A percentile compares a stretch with the other conserved stretches of the same genome.
Evolutionary conservation across 2,113 vertebrate genomes (phyloP).

Genomic region (Terrapene triunguis): DNA sequence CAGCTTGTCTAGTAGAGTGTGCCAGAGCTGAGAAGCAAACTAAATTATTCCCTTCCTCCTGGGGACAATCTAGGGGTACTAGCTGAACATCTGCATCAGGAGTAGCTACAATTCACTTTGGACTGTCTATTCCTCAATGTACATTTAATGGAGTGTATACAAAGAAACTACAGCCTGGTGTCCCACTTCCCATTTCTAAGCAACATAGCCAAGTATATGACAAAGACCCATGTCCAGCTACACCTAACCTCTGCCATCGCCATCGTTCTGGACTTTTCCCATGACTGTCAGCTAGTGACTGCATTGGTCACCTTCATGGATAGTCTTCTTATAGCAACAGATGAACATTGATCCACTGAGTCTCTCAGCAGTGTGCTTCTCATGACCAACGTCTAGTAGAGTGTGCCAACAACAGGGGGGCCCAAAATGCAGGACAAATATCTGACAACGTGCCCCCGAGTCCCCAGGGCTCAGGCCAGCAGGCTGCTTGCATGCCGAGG

Average conservation of each 20-base stretch:
- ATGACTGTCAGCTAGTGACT: background rate
- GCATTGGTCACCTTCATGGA: background rate
- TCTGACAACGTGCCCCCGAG: too few species aligned
- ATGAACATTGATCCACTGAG: background rate
- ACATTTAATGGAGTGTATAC: background rate
- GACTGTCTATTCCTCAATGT: background rate
- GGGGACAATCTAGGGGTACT: background rate
- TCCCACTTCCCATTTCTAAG: background rate
- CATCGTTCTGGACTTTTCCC: background rate
- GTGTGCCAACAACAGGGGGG: too few species aligned
- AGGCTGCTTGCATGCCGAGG: too few species aligned
- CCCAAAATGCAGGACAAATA: too few species aligned
- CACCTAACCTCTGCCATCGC: background rate
- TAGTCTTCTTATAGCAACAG: background rate
- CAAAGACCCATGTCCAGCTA: background rate
- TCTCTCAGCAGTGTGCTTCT: background rate
- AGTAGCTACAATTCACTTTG: background rate
- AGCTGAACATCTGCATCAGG: background rate
- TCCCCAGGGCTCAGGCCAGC: too few species aligned
- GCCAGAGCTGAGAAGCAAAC: accelerated
- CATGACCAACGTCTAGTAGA: background rate
- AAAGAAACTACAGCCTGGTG: background rate
- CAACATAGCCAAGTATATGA: accelerated
- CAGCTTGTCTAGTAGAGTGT: background rate
- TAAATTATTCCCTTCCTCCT: background rate